These are phyloP conservation scores for Apotomis capreana DNA, from an alignment of 2,888 invertebrate genomes.

Conservation along the genomic window DNA sequence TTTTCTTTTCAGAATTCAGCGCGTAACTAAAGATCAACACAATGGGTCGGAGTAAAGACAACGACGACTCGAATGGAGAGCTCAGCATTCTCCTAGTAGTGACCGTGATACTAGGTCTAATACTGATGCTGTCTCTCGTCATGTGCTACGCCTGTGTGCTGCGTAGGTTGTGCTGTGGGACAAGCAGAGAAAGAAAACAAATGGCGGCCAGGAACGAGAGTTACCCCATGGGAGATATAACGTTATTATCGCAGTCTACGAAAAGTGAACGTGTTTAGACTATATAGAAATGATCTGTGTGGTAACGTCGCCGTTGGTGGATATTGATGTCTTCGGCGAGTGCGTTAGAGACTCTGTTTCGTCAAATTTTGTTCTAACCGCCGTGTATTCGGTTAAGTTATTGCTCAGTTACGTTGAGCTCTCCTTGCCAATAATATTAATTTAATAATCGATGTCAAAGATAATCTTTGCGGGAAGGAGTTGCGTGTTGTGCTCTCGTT, in stretches of 20 bases:
- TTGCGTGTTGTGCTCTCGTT: too few species aligned
- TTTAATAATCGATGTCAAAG: not conserved
- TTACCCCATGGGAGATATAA: slow-evolving; percentile 85
- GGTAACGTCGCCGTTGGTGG: too few species aligned
- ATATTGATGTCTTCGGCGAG: too few species aligned
- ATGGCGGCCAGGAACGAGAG: slow-evolving; percentile 76
- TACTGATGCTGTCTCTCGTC: slow-evolving; percentile 85
- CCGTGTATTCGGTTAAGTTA: too few species aligned
- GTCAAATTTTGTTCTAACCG: too few species aligned
- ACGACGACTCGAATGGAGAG: slow-evolving; percentile 80
- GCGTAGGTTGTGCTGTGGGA: slow-evolving; percentile 84
- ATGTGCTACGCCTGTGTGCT: slow-evolving; percentile 87
- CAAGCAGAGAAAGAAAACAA: slow-evolving; percentile 76
- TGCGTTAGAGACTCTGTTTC: too few species aligned
- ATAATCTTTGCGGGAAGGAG: not conserved
- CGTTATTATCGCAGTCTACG: slow-evolving; percentile 84
- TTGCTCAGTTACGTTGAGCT: too few species aligned
- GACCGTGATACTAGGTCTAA: slow-evolving; percentile 83
- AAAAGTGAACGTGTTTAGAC: slow-evolving; percentile 78
- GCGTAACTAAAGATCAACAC: slow-evolving; percentile 49
- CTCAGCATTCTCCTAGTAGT: slow-evolving; percentile 83
- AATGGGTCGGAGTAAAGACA: slow-evolving; percentile 69
- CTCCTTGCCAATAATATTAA: too few species aligned
- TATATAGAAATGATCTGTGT: not conserved
- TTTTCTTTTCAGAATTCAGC: slow-evolving; percentile 60